Conservation (phyloP, 2,888 invertebrate species). For the Onthophagus sagittarius region DNA sequence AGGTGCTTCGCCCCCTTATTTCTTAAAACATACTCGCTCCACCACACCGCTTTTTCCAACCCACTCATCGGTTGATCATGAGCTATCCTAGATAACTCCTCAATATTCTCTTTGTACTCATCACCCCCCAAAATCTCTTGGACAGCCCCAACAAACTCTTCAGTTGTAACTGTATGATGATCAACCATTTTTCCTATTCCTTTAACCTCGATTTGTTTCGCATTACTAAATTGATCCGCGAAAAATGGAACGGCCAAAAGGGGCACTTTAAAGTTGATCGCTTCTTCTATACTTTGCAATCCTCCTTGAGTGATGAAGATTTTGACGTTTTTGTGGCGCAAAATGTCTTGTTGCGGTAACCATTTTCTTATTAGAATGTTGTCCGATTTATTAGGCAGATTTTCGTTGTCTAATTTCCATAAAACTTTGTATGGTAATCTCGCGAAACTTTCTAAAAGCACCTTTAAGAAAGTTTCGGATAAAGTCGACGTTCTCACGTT, state of each 20-base stretch:
- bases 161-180: constrained; percentile 16
- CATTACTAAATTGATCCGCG: constrained; percentile 38
- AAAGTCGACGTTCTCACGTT: constrained; percentile 42
- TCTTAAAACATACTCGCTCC: constrained; percentile 29
- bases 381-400: constrained; percentile 35
- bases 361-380: constrained; percentile 47
- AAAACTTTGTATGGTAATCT: constrained; percentile 47
- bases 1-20: constrained; percentile 30
- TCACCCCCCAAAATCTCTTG: not conserved
- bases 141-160: constrained; percentile 13
- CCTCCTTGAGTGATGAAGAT: constrained; percentile 51
- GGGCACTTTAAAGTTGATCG: constrained; percentile 46
- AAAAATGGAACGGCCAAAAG: constrained; percentile 47
- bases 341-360: constrained; percentile 46
- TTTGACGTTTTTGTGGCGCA: constrained; percentile 49
- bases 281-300: constrained; percentile 49
- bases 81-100: constrained; percentile 25
- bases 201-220: constrained; percentile 19
- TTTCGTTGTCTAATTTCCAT: constrained; percentile 48
- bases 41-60: constrained; percentile 29
- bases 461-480: constrained; percentile 35
- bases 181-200: constrained; percentile 23
- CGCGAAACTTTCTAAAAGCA: constrained; percentile 41
- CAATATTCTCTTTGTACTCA: constrained; percentile 18
- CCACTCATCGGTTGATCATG: constrained; percentile 28